Evolutionary conservation across 2,113 vertebrate genomes (phyloP).

Genomic region (Mustela lutreola): DNA sequence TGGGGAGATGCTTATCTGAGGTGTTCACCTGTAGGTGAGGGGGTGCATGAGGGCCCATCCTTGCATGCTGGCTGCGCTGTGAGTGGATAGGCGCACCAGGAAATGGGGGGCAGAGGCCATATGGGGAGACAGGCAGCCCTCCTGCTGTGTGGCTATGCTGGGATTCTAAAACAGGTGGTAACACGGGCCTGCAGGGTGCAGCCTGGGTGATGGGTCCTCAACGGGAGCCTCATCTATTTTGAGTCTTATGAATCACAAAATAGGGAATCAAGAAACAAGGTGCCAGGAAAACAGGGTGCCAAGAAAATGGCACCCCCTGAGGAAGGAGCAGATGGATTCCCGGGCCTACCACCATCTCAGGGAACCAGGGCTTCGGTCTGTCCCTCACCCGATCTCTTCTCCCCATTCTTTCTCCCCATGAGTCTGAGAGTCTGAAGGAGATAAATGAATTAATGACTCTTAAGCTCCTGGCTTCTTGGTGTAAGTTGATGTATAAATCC

Average conservation of each 20-base stretch:
- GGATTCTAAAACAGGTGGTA: neutral
- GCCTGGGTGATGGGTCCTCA: constrained; percentile 46
- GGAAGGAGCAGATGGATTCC: constrained; percentile 49
- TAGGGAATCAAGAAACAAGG: neutral
- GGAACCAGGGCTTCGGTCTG: constrained; percentile 11
- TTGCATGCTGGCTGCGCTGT: neutral
- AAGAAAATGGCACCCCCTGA: constrained; percentile 55
- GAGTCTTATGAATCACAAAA: constrained; percentile 66
- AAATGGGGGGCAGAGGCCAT: neutral
- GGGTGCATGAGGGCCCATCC: neutral
- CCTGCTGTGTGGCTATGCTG: neutral
- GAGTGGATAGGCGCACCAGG: neutral
- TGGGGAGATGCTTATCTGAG: neutral
- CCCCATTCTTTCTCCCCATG: neutral
- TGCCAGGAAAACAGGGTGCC: constrained; percentile 19
- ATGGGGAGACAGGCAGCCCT: neutral
- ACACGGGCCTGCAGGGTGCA: neutral
- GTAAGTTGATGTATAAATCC: constrained; percentile 69
- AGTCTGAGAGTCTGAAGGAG: constrained; percentile 6
- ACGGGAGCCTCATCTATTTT: constrained; percentile 39
- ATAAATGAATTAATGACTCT: constrained; percentile 62
- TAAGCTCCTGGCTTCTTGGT: constrained; percentile 59
- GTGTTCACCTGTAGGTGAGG: neutral
- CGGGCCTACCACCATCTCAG: neutral
- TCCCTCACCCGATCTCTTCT: neutral